A percentile compares a stretch with the other conserved stretches of the same genome.
Conservation (phyloP, 2,113 vertebrate species). For the Vombatus ursinus region DNA sequence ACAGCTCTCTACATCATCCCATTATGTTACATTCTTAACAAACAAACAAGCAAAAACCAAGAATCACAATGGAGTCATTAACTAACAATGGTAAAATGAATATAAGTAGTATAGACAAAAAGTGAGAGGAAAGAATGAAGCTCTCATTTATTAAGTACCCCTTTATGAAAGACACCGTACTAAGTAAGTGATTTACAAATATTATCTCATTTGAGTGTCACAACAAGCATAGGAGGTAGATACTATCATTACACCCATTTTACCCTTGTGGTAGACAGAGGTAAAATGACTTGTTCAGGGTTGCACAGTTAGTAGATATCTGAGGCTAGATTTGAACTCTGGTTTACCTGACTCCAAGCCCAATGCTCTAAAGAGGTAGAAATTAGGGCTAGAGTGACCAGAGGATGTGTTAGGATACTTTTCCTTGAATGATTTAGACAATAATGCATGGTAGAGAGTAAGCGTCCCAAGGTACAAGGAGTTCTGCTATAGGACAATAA, state of each 20-base stretch:
- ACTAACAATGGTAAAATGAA: not conserved
- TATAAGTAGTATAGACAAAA: not conserved
- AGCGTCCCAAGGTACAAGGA: not conserved
- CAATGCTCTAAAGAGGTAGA: not conserved
- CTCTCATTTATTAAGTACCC: not conserved
- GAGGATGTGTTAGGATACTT: not conserved
- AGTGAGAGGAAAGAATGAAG: not conserved
- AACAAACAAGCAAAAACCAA: not conserved
- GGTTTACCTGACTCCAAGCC: not conserved
- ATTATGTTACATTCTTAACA: not conserved
- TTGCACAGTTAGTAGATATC: not conserved
- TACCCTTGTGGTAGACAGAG: not conserved
- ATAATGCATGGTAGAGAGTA: not conserved
- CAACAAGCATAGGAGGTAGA: not conserved
- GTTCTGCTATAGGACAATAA: not conserved
- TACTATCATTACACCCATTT: not conserved
- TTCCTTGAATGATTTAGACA: not conserved
- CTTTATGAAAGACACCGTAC: not conserved
- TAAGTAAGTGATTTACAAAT: not conserved
- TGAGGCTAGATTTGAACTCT: not conserved
- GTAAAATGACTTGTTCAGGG: no score
- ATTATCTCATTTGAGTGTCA: not conserved
- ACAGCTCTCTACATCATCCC: not conserved
- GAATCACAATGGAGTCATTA: not conserved
- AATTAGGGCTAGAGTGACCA: not conserved